phyloP scores from a whole-genome alignment of 2,888 invertebrate species.

The Melanostoma mellinum region DNA sequence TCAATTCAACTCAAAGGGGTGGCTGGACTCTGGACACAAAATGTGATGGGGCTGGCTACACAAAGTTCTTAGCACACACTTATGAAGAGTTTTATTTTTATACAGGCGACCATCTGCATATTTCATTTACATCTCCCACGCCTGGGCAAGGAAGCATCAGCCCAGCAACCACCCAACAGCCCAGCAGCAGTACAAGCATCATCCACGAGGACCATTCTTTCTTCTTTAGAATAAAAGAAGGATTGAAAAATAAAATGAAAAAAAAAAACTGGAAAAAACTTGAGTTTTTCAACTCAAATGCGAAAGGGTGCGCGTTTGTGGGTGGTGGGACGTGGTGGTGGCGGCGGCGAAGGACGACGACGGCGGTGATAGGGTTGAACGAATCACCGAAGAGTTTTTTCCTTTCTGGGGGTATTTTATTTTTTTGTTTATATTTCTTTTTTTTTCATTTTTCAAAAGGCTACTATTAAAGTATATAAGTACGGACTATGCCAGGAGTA shows the following conservation, averaged over 20 bases:
- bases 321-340: slow-evolving; percentile 54
- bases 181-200: slow-evolving; percentile 16
- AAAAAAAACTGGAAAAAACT: slow-evolving; percentile 61
- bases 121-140: slow-evolving; percentile 75
- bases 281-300: slow-evolving; percentile 71
- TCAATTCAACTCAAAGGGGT: slow-evolving; percentile 20
- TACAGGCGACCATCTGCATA: slow-evolving; percentile 75
- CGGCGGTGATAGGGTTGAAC: slow-evolving; percentile 72
- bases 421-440: slow-evolving; percentile 36
- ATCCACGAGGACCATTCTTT: slow-evolving; percentile 58
- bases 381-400: slow-evolving; percentile 70
- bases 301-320: slow-evolving; percentile 67
- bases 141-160: slow-evolving; percentile 24
- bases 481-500: slow-evolving; percentile 39
- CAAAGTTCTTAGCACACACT: slow-evolving; percentile 70
- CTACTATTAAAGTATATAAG: slow-evolving; percentile 73
- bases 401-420: slow-evolving; percentile 33
- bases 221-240: slow-evolving; percentile 65
- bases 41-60: slow-evolving; percentile 60
- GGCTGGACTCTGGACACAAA: neutral
- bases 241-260: slow-evolving; percentile 43
- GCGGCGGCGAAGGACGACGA: neutral
- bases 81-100: slow-evolving; percentile 73
- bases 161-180: slow-evolving; percentile 38
- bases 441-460: slow-evolving; percentile 71